phyloP scores from a whole-genome alignment of 2,888 invertebrate species.

The Pyrocoelia pectoralis region DNA sequence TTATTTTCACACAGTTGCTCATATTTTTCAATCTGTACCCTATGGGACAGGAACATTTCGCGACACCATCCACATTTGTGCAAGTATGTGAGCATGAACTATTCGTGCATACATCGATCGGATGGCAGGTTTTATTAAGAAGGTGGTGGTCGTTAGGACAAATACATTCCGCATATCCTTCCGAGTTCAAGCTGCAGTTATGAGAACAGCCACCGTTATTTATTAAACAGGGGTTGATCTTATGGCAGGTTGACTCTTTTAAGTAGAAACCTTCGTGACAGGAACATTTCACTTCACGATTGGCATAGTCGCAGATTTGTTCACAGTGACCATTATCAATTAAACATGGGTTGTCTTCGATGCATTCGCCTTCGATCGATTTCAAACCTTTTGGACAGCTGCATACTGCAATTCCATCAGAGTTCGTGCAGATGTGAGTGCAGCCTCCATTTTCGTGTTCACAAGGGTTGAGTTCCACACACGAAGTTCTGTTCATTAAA shows the following conservation, averaged over 20 bases:
- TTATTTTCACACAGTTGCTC: constrained; percentile 55
- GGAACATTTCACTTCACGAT: constrained; percentile 60
- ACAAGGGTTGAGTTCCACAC: constrained; percentile 40
- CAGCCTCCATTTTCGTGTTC: constrained; percentile 6
- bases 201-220: constrained; percentile 68
- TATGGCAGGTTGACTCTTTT: constrained; percentile 49
- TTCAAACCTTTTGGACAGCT: constrained; percentile 47
- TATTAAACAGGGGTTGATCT: constrained; percentile 48
- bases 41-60: constrained; percentile 39
- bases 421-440: constrained; percentile 56
- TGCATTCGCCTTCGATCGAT: constrained; percentile 35
- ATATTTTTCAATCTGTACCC: constrained; percentile 38
- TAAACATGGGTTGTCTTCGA: constrained; percentile 62
- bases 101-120: constrained; percentile 61
- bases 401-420: constrained; percentile 60
- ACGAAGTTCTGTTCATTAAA: constrained; percentile 53
- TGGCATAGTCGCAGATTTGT: constrained; percentile 63
- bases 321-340: constrained; percentile 69
- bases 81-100: constrained; percentile 65
- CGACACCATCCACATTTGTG: constrained; percentile 39
- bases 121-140: constrained; percentile 53
- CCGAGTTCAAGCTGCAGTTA: constrained; percentile 54
- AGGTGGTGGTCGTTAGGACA: constrained; percentile 37
- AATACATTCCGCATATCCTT: constrained; percentile 32
- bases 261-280: constrained; percentile 60